Evolutionary conservation across 2,797 vertebrate genomes (phyloP), one percentile per base, ranked within the genome.

Genomic region (Paratrypauchen microcephalus): DNA sequence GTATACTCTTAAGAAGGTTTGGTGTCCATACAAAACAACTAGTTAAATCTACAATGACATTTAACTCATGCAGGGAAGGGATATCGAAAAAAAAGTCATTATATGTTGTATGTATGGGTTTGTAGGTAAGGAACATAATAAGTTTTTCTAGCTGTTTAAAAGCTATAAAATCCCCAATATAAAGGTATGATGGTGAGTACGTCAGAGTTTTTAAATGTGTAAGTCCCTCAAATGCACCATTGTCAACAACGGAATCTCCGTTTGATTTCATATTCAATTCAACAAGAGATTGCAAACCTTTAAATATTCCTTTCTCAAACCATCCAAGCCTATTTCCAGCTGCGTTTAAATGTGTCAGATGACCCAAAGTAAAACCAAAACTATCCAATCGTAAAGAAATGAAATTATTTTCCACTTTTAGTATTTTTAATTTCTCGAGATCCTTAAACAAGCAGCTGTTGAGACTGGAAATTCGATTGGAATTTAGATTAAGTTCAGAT

Each of bases 221-320:
- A 39, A 61, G 58, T 21, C 58, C 32, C 9, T 39, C 32, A 39
- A 61, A 60, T 0, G 8, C 58, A 36, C 19, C 58, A 21, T 2
- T 2, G 4, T 61, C 32, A 8, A 21, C 19, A 21, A 4, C 2
- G 2, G 32, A n/a, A 9, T 18, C 0, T 21, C 0, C 2, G 1
- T n/a, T 4, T n/a, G 58, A 61, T 13, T 61, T 21, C n/a, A 61
- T 39, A 61, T 21, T 5, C 32, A 61, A 6, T 4, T 61, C 32
- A 39, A 30, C 32, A 13, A 61, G 58, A 61, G 32, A 61, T 2
- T 11, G 11, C 19, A 61, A 1, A 4, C 36, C 23, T 11, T 61
- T 5, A 21, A 61, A 61, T 7, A 32, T 39, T 32, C 58, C 58
- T 61, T 61, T 61, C 32, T 61, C 32, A n/a, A 61, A 2, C 58